A percentile compares a stretch with the other conserved stretches of the same genome.
phyloP scores from a whole-genome alignment of 2,797 vertebrate genomes.

The Squalus acanthias region DNA sequence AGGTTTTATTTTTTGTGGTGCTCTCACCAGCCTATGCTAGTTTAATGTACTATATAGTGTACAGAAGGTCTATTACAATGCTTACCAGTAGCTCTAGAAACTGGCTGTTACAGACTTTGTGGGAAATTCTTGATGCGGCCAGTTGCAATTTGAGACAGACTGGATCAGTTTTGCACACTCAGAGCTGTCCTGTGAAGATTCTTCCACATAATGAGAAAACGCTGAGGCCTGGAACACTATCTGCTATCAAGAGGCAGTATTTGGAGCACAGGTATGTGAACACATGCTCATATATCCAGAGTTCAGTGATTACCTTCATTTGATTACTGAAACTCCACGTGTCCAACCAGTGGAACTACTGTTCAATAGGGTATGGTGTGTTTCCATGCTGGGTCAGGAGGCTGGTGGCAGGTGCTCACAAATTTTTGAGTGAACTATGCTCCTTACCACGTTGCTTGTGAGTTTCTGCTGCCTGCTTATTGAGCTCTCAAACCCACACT shows the following conservation, averaged over 20 bases:
- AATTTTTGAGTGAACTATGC: neutral
- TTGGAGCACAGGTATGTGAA: slow-evolving; percentile 15
- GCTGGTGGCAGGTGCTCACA: neutral
- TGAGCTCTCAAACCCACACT: neutral
- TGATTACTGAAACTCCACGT: neutral
- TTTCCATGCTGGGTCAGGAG: neutral
- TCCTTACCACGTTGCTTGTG: neutral
- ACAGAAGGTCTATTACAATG: slow-evolving; percentile 12
- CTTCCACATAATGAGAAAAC: neutral
- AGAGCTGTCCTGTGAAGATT: neutral
- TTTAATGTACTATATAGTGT: slow-evolving; percentile 18
- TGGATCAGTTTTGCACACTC: neutral
- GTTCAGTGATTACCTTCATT: neutral
- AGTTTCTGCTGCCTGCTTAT: neutral
- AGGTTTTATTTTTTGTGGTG: neutral
- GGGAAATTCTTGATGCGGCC: neutral
- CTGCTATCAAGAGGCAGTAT: neutral
- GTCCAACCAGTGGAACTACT: neutral
- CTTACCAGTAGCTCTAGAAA: slow-evolving; percentile 9
- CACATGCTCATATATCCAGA: neutral
- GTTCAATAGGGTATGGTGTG: neutral
- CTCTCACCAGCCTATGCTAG: neutral
- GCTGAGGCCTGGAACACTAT: neutral
- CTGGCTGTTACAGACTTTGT: neutral
- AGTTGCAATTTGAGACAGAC: neutral